A percentile compares a stretch with the other conserved stretches of the same genome.
These are phyloP conservation scores for Hydractinia symbiolongicarpus DNA, from an alignment of 30 jellyfish, hydroid and myxozoan genomes.

Conservation along the genomic window DNA sequence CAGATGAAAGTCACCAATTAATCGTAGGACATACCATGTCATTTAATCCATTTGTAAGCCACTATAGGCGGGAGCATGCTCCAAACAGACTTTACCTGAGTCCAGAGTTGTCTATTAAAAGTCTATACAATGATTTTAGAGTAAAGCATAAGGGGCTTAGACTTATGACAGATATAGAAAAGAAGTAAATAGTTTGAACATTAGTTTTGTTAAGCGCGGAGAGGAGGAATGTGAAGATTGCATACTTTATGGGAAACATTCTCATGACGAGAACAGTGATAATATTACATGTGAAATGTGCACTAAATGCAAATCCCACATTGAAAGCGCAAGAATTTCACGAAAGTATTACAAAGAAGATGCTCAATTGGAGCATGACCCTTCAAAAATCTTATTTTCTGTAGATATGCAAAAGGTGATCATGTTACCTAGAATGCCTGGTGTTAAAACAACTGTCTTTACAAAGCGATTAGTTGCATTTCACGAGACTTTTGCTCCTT, in stretches of 20 bases:
- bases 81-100: not conserved
- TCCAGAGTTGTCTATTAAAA: not conserved
- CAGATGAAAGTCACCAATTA: not conserved
- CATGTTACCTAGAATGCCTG: not conserved
- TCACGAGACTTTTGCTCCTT: not conserved
- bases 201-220: constrained; percentile 3
- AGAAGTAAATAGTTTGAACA: not conserved
- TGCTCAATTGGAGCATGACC: not conserved
- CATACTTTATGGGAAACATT: not conserved
- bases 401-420: constrained; percentile 5
- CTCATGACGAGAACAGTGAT: not conserved
- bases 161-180: not conserved
- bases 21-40: not conserved
- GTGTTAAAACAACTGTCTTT: not conserved
- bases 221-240: constrained; percentile 6
- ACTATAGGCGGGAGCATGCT: constrained; percentile 5
- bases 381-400: not conserved
- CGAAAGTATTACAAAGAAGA: not conserved
- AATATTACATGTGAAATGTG: not conserved
- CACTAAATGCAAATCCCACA: not conserved
- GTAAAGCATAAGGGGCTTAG: no score
- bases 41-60: not conserved
- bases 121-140: not conserved
- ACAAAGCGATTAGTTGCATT: not conserved
- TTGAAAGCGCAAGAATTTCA: not conserved